Base-by-base conservation (phyloP, 2,888 invertebrate genomes). In the Nephrotoma flavescens region DNA sequence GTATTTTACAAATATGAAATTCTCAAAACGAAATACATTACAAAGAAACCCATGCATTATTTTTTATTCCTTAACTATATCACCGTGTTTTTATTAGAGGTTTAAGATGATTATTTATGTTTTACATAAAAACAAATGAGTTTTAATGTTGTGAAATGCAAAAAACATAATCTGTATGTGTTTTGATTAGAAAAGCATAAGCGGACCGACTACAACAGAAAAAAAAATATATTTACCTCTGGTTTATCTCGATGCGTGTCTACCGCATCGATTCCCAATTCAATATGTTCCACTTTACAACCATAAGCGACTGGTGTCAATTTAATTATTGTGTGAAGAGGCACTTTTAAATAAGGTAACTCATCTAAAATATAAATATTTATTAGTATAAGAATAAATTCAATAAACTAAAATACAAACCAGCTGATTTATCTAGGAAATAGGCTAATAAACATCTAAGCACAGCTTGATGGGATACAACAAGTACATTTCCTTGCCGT, bases 241-340 rank as follows among this genome's bases (percentile, higher is more conserved):
- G 98, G 98, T 92, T 97, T 98, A 87, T 97, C 94, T 86, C 98
- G 95, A 92, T 99, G 99, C 86, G 99, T 99, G 92, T 99, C 97
- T 87, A 99, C 99, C 88, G 99, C 98, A 87, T 96, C 96, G 86
- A 99, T 96, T 71, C 97, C 96, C 88, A 99, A 93, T 90, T 95
- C 94, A 90, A 99, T 96, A 92, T 97, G 95, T 91, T 99, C 99
- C 90, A 98, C 96, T 89, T 98, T 96, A 92, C 99, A 99, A 71
- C 99, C 99, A 91, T 99, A 99, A 47, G 99, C 99, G 45, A 99
- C 97, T 3, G 99, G 99, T 31, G 99, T 99, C 90, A 99, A 92
- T 92, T 99, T 99, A 91, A 99, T 97, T 89, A 99, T 96, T 86
- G 98, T 97, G 92, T 99, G 99, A 87, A 98, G 93, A 6, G 98